Percentiles rank a stretch among this genome's conserved stretches.
These are phyloP conservation scores for Malacoraja senta DNA, from an alignment of 2,797 vertebrate species.

Conservation along the genomic window DNA sequence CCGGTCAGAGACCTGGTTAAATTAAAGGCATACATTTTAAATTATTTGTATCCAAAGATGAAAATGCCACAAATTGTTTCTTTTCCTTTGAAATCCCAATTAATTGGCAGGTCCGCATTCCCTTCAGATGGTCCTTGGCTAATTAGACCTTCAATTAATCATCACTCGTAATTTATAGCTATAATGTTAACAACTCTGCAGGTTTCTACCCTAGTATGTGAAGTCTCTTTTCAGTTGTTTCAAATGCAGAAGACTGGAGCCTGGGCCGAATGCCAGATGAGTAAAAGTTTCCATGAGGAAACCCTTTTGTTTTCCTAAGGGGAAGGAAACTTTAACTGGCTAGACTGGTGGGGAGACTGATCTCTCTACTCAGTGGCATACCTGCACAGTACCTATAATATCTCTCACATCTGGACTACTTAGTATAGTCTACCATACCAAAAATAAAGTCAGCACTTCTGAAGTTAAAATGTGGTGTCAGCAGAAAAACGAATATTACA, in stretches of 20 bases:
- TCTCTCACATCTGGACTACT: constrained; percentile 57
- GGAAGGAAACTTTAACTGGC: constrained; percentile 42
- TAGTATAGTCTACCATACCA: constrained; percentile 46
- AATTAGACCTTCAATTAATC: constrained; percentile 27
- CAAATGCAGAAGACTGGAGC: constrained; percentile 68
- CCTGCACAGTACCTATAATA: constrained; percentile 47
- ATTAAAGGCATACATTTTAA: neutral
- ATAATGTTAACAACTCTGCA: constrained; percentile 68
- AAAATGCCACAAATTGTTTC: neutral
- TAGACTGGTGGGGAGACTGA: constrained; percentile 49
- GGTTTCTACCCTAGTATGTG: constrained; percentile 68
- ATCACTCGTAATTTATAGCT: constrained; percentile 48
- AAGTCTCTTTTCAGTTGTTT: constrained; percentile 73
- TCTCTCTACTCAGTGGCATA: constrained; percentile 52
- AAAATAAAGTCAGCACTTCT: constrained; percentile 48
- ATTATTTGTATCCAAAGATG: neutral
- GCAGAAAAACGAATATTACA: constrained; percentile 46
- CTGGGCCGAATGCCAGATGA: constrained; percentile 71
- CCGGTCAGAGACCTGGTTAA: neutral
- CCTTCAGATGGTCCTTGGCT: neutral
- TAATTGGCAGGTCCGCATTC: neutral
- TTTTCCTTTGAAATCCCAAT: constrained; percentile 14
- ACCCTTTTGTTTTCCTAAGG: constrained; percentile 65
- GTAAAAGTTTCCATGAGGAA: constrained; percentile 92
- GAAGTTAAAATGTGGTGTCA: constrained; percentile 54